A percentile compares a stretch with the other conserved stretches of the same genome.
phyloP scores from a whole-genome alignment of 2,888 invertebrate species.

The Trimorus sp. region DNA sequence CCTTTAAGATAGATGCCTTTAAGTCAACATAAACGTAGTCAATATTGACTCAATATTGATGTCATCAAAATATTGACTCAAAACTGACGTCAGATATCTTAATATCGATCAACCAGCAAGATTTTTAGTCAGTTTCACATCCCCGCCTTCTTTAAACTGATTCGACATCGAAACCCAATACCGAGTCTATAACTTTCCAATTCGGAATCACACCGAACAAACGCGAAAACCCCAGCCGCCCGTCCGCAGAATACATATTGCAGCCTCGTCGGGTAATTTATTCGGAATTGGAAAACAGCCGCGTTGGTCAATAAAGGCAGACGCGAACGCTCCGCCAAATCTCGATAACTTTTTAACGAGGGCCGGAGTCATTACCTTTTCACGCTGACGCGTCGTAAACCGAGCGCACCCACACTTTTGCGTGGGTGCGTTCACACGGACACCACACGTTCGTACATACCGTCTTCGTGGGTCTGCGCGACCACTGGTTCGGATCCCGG shows the following conservation, averaged over 20 bases:
- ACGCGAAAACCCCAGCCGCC: constrained; percentile 24
- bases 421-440: not conserved
- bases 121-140: no score
- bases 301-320: constrained; percentile 29
- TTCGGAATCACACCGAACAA: not conserved
- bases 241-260: constrained; percentile 31
- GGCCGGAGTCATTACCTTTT: constrained; percentile 30
- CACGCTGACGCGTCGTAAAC: constrained; percentile 17
- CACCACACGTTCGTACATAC: constrained; percentile 80
- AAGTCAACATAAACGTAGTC: no score
- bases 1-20: no score
- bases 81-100: no score
- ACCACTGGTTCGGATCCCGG: constrained; percentile 91
- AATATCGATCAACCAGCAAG: no score
- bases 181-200: no score
- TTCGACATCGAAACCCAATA: no score
- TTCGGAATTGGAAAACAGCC: constrained; percentile 22
- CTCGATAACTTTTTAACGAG: constrained; percentile 42
- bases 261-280: constrained; percentile 20
- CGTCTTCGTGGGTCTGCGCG: constrained; percentile 92
- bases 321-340: constrained; percentile 27
- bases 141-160: no score
- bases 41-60: no score
- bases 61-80: no score
- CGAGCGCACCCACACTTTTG: not conserved